Conservation (phyloP, 2,797 vertebrate genomes). For the Helarctos malayanus region DNA sequence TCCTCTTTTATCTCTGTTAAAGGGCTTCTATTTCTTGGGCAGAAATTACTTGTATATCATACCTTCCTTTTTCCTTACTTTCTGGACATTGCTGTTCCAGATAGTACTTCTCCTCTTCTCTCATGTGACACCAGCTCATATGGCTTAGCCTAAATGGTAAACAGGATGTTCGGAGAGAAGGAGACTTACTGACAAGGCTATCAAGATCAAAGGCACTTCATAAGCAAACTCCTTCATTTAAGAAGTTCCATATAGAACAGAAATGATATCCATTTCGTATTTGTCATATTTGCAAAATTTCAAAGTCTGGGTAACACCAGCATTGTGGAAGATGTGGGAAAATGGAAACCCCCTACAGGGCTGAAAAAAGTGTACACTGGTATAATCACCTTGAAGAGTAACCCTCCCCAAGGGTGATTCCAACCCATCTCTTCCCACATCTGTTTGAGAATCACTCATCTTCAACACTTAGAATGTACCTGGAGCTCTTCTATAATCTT, state of each 20-base stretch:
- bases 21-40: background rate
- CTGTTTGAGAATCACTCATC: background rate
- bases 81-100: too few relatives aligned
- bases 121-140: background rate
- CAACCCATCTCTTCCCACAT: background rate
- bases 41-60: background rate
- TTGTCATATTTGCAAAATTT: background rate
- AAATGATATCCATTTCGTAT: background rate
- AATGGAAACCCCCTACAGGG: background rate
- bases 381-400: background rate
- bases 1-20: background rate
- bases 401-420: background rate
- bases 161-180: background rate
- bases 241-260: background rate
- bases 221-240: background rate
- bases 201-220: background rate
- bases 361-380: background rate
- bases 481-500: background rate
- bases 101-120: background rate
- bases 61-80: background rate
- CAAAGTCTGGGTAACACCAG: background rate
- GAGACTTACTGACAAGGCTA: background rate
- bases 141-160: background rate
- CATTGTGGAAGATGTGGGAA: background rate
- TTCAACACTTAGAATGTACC: background rate